phyloP scores from a whole-genome alignment of 2,888 invertebrate genomes.

The Petrophora chlorosata region DNA sequence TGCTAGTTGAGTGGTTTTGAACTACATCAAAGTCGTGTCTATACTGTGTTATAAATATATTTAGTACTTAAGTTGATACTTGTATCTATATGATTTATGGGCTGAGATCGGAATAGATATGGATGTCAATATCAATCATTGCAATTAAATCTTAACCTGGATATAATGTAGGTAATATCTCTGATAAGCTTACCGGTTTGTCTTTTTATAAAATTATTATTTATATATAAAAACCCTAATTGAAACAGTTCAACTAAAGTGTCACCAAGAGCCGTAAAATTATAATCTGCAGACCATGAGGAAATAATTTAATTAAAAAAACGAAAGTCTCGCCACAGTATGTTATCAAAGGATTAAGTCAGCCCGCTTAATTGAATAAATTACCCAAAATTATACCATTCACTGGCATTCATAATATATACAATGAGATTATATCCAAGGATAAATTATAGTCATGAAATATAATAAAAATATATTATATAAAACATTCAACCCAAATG shows the following conservation, averaged over 20 bases:
- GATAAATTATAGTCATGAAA: constrained; percentile 26
- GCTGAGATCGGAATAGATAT: constrained; percentile 54
- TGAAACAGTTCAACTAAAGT: too few relatives aligned
- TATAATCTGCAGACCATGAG: not conserved
- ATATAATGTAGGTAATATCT: constrained; percentile 19
- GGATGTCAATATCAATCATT: constrained; percentile 54
- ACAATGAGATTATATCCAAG: constrained; percentile 25
- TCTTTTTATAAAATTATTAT: not conserved
- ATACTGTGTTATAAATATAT: constrained; percentile 26
- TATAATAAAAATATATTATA: constrained; percentile 23
- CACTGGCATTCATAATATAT: constrained; percentile 21
- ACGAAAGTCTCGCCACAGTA: constrained; percentile 16
- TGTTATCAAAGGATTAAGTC: constrained; percentile 35
- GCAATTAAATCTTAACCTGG: constrained; percentile 25
- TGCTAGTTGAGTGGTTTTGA: constrained; percentile 50
- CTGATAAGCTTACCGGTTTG: not conserved
- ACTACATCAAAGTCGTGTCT: constrained; percentile 68
- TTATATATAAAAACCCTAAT: too few relatives aligned
- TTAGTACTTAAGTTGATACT: too few relatives aligned
- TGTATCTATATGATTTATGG: constrained; percentile 54
- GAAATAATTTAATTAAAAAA: not conserved
- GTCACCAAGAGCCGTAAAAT: too few relatives aligned
- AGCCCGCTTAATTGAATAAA: constrained; percentile 35
- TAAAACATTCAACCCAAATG: constrained; percentile 23
- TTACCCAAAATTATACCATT: constrained; percentile 34